Evolutionary conservation across 2,888 invertebrate genomes (phyloP).

Genomic region (Formica aserva): DNA sequence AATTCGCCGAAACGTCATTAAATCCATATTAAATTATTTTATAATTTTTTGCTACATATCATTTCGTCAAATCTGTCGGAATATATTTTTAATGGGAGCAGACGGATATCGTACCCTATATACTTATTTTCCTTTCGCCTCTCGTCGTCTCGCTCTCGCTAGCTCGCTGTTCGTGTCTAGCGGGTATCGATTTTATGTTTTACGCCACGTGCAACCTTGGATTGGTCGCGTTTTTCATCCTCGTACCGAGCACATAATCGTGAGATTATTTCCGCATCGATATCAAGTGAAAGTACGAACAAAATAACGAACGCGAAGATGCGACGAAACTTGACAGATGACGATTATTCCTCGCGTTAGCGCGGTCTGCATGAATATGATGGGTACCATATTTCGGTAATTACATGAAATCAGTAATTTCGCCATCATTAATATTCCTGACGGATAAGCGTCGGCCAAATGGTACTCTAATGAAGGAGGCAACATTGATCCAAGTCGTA

Average conservation of each 20-base stretch:
- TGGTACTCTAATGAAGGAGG: conserved; percentile 70
- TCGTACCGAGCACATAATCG: conserved; percentile 21
- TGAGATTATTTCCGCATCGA: conserved; percentile 24
- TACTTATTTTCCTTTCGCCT: not conserved
- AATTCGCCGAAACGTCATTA: not conserved
- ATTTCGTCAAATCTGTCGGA: not conserved
- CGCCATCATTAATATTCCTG: conserved; percentile 67
- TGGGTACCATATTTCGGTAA: not conserved
- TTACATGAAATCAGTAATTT: conserved; percentile 1
- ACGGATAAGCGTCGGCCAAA: conserved; percentile 66
- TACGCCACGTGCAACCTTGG: conserved; percentile 66
- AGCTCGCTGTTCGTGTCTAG: conserved; percentile 19
- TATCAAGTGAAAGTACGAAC: not conserved
- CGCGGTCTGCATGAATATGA: not conserved
- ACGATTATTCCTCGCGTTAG: not conserved
- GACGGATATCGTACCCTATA: not conserved
- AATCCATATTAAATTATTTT: not conserved
- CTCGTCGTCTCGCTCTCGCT: not conserved
- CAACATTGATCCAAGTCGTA: conserved; percentile 63
- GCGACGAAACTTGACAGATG: not conserved
- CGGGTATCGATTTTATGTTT: conserved; percentile 68
- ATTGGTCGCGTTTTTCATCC: conserved; percentile 60
- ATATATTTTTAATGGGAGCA: not conserved
- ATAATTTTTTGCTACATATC: not conserved
- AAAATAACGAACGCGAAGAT: not conserved